phyloP scores from a whole-genome alignment of 2,888 invertebrate species.

The Helleia helle region DNA sequence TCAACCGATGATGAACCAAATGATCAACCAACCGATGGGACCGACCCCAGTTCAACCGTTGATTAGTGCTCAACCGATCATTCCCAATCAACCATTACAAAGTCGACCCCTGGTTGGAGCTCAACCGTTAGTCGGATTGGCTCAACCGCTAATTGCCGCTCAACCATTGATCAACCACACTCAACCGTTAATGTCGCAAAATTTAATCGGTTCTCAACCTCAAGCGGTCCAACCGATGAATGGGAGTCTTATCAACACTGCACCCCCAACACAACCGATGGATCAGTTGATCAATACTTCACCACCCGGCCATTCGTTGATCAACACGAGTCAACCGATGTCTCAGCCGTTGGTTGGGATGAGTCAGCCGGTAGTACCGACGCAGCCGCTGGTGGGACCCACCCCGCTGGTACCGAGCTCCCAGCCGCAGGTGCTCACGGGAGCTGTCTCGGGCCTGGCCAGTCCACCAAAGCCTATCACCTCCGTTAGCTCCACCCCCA shows the following conservation, averaged over 20 bases:
- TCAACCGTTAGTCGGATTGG: slow-evolving; percentile 23
- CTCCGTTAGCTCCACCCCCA: slow-evolving; percentile 29
- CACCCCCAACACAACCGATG: slow-evolving; percentile 12
- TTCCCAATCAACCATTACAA: slow-evolving; percentile 13
- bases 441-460: slow-evolving; percentile 34
- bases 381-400: slow-evolving; percentile 20
- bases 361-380: slow-evolving; percentile 25
- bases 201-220: slow-evolving; percentile 6
- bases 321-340: slow-evolving; percentile 16
- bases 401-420: slow-evolving; percentile 22
- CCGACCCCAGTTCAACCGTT: slow-evolving; percentile 18
- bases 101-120: slow-evolving; percentile 24
- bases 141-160: slow-evolving; percentile 16
- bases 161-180: slow-evolving; percentile 14
- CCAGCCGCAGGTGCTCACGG: slow-evolving; percentile 33
- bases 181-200: slow-evolving; percentile 14
- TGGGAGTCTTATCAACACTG: slow-evolving; percentile 6
- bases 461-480: slow-evolving; percentile 44
- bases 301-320: slow-evolving; percentile 19
- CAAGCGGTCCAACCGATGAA: slow-evolving; percentile 7
- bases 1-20: slow-evolving; percentile 9
- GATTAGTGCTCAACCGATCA: slow-evolving; percentile 19
- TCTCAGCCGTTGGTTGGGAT: slow-evolving; percentile 24
- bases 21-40: slow-evolving; percentile 8
- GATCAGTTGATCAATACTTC: slow-evolving; percentile 13